Base-by-base conservation (phyloP, 2,797 vertebrate genomes). In the Phaenicophaeus curvirostris region DNA sequence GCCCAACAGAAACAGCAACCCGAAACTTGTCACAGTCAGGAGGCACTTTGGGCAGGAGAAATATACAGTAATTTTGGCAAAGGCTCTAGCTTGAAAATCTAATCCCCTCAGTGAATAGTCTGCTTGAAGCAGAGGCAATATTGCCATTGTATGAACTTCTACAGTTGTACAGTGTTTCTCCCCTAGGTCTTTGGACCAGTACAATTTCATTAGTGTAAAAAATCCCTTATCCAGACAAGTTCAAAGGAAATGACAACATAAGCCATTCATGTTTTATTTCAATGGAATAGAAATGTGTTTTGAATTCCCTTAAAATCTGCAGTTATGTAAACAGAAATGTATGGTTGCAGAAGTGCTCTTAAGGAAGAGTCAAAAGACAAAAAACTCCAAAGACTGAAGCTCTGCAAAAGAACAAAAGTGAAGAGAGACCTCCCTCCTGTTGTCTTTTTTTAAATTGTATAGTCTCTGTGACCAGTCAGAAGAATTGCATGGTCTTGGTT, bases 251-350 rank as follows among this genome's bases (percentile, higher is more conserved):
- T 58, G 6, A 71, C 39, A 89, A 83, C 74, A 93, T n/a, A 88
- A 59, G 63, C 16, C 25, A 93, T 48, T 76, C n/a, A 68, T 33
- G 42, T 59, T 79, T 93, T 33, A 76, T 65, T 84, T 76, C 51
- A 77, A 18, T 72, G 69, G 51, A 93, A 87, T 12, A 86, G 48
- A 89, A 93, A 89, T 21, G 23, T 31, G 27, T 85, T 93, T 72
- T 46, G 72, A 91, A 89, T 81, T 95, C 92, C 85, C 80, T 95
- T 96, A 83, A 76, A 90, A 94, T 65, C 75, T 93, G 57, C 14
- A 59, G 44, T 83, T 82, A 81, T 16, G 65, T 85, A 93, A 85
- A 89, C 89, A 82, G 57, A 96, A 24, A 74, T 30, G 8, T 62
- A 76, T 17, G 31, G 67, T 18, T 63, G 24, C 31, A 85, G 41